These are phyloP conservation scores for Megaceryle alcyon DNA, from an alignment of 2,797 vertebrate genomes.

Conservation along the genomic window DNA sequence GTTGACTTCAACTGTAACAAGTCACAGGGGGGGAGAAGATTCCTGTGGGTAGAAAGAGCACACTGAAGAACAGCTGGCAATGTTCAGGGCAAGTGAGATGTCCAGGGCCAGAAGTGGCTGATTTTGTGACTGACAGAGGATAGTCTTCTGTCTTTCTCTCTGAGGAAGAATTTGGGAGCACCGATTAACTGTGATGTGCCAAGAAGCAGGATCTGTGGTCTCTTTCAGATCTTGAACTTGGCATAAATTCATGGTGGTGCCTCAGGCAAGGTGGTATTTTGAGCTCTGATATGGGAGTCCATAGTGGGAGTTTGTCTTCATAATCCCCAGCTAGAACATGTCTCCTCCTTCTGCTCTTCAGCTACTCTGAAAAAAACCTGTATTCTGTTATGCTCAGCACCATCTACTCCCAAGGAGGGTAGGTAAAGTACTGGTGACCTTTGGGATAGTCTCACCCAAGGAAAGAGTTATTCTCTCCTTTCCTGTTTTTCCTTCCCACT, in stretches of 20 bases:
- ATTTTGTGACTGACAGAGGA: neutral
- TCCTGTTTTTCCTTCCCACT: neutral
- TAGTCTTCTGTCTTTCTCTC: neutral
- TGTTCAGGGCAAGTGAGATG: neutral
- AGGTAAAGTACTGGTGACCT: neutral
- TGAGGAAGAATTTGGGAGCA: neutral
- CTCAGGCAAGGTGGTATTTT: neutral
- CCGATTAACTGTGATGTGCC: neutral
- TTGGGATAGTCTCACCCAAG: neutral
- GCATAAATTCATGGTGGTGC: neutral
- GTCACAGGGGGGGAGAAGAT: neutral
- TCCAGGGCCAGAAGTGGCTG: neutral
- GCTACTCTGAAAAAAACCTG: neutral
- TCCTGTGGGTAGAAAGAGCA: neutral
- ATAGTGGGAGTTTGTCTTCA: neutral
- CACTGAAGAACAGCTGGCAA: neutral
- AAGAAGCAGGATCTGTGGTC: neutral
- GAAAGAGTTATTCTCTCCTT: neutral
- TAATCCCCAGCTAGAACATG: neutral
- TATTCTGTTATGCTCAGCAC: neutral
- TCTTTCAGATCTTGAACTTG: neutral
- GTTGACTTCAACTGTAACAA: neutral
- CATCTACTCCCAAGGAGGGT: neutral
- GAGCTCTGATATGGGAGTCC: neutral
- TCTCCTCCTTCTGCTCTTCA: neutral